Base-by-base conservation (phyloP, 2,888 invertebrate genomes). In the Fragum fragum region DNA sequence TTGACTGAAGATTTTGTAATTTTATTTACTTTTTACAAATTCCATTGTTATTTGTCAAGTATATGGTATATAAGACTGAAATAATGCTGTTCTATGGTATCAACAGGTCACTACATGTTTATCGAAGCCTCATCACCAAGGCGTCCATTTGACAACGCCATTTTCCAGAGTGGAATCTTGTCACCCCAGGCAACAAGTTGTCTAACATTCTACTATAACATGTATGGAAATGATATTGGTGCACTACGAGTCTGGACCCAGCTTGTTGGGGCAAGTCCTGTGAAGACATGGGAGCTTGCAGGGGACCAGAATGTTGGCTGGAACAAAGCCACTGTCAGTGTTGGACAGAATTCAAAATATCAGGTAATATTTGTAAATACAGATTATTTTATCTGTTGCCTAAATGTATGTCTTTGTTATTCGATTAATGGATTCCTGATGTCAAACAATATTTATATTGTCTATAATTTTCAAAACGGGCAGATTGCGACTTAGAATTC, bases 51-150 rank as follows among this genome's bases (percentile, higher is more conserved):
- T n/a, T n/a, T n/a, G n/a, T n/a, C n/a, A n/a, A n/a, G n/a, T n/a
- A n/a, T n/a, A n/a, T n/a, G n/a, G n/a, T n/a, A n/a, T n/a, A n/a
- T n/a, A n/a, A n/a, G n/a, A n/a, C n/a, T n/a, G n/a, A n/a, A n/a
- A n/a, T n/a, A n/a, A n/a, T n/a, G n/a, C n/a, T n/a, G n/a, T n/a
- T n/a, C n/a, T n/a, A n/a, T n/a, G n/a, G n/a, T 9, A 55, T 18
- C 55, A 63, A 23, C 71, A 90, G 92, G 92, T 16, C 83, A 86
- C 92, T 98, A 97, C 93, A 96, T 98, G 96, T 97, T 97, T 89
- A 96, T 97, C 83, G 98, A 98, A 92, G 96, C 97, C 26, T 96
- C 97, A 0, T 95, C 96, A 0, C 94, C 95, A 0, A 95, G 96
- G 16, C 88, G 95, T 7, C 95, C 95, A 72, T 96, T 97, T 88